Base-by-base conservation (phyloP, 1,140 invertebrate species). In the Dolichoris vasculosae region DNA sequence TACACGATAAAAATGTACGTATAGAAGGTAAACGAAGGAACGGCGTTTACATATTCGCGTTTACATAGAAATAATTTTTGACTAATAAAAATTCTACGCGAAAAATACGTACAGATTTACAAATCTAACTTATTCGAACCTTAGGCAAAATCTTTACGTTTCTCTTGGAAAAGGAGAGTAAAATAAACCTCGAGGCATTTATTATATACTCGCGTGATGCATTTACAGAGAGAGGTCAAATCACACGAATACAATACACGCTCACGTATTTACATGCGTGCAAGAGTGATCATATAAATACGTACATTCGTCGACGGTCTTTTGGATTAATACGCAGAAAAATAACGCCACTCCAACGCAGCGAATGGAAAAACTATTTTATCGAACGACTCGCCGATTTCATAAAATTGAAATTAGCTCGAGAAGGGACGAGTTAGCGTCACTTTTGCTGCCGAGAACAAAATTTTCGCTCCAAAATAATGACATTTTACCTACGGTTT, bases 91-190 rank as follows among this genome's bases (percentile, higher is more conserved):
- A 59, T 26, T 1, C 23, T 23, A 26, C 1, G 23, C 23, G 55
- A 26, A 59, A 69, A 38, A 43, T 35, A 35, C 30, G 2, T 1
- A 67, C 15, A 15, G 8, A 9, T 7, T 67, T 67, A 3, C 15
- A 73, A 23, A 73, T 73, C 6, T 8, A 35, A 43, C 20, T 43
- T 73, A 73, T 73, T 38, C 69, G 17, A 2, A 26, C 73, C 30
- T 43, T 9, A 23, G 35, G 38, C 2, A 40, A 40, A 79, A 35
- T 35, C 26, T 77, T n/a, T 51, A 8, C 59, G 15, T 59, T 59
- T 78, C 9, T 32, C n/a, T 55, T 30, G 13, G n/a, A 79, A 79
- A 63, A 69, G 59, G 79, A 67, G 43, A 81, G 43, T 67, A 69
- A 69, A 69, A 46, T 15, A 51, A 13, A 8, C 8, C 63, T 17